Evolutionary conservation across 2,113 vertebrate species (phyloP).

Genomic region (Gopherus flavomarginatus): DNA sequence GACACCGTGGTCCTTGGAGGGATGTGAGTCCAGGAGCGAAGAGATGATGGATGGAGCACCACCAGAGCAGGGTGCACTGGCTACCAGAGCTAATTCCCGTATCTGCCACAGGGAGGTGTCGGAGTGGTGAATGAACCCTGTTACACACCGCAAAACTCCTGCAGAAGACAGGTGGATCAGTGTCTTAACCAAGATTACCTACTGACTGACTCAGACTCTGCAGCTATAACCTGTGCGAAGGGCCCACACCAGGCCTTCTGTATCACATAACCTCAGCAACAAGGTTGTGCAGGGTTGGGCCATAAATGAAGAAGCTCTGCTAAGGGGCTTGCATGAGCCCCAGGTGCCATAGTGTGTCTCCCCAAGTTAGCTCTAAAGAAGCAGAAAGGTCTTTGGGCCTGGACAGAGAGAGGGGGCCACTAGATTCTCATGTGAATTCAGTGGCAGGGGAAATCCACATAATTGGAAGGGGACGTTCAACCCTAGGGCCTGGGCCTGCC

Average conservation of each 20-base stretch:
- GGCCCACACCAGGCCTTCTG: neutral
- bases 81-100: no score
- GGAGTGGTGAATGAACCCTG: no score
- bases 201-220: neutral
- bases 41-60: no score
- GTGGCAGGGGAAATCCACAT: neutral
- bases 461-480: neutral
- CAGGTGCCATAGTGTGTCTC: neutral
- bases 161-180: neutral
- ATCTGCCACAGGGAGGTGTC: no score
- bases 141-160: neutral
- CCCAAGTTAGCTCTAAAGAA: neutral
- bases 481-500: accelerated
- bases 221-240: neutral
- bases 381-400: neutral
- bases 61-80: no score
- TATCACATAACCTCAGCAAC: neutral
- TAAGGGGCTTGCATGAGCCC: neutral
- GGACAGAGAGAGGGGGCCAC: neutral
- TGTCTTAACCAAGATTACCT: neutral
- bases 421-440: neutral
- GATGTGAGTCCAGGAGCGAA: no score
- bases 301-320: neutral
- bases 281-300: neutral
- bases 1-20: no score